These are phyloP conservation scores for Apotomis turbidana DNA, from an alignment of 2,888 invertebrate species.

Conservation along the genomic window DNA sequence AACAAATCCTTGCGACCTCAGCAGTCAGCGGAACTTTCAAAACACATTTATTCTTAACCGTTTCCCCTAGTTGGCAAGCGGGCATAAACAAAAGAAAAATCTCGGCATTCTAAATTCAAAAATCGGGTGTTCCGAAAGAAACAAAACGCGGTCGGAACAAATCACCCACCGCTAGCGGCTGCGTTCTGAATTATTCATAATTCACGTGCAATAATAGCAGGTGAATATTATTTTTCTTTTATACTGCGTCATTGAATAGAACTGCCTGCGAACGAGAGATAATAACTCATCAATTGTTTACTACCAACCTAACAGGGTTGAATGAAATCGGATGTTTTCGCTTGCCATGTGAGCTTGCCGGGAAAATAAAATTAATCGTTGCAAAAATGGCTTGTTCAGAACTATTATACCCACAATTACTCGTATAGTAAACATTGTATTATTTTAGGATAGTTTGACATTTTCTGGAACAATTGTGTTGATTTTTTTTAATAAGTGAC, in stretches of 20 bases:
- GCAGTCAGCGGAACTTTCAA: not conserved
- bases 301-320: conserved; percentile 57
- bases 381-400: not conserved
- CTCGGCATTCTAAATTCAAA: conserved; percentile 34
- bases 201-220: conserved; percentile 70
- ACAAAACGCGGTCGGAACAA: conserved; percentile 37
- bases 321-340: conserved; percentile 46
- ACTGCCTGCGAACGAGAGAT: conserved; percentile 71
- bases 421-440: too few species aligned
- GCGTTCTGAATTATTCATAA: conserved; percentile 74
- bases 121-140: conserved; percentile 27
- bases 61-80: conserved; percentile 16
- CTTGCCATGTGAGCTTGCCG: not conserved
- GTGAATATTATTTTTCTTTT: conserved; percentile 75
- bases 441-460: not conserved
- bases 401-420: too few species aligned
- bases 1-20: too few species aligned
- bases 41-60: conserved; percentile 7
- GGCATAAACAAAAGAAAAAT: conserved; percentile 34
- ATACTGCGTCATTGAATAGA: conserved; percentile 60
- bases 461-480: too few species aligned
- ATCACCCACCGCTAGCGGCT: conserved; percentile 36
- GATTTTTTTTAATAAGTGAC: too few species aligned
- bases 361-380: conserved; percentile 19
- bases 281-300: conserved; percentile 82